These are phyloP conservation scores for Eristalinus aeneus DNA, from an alignment of 2,888 invertebrate species.

Conservation along the genomic window DNA sequence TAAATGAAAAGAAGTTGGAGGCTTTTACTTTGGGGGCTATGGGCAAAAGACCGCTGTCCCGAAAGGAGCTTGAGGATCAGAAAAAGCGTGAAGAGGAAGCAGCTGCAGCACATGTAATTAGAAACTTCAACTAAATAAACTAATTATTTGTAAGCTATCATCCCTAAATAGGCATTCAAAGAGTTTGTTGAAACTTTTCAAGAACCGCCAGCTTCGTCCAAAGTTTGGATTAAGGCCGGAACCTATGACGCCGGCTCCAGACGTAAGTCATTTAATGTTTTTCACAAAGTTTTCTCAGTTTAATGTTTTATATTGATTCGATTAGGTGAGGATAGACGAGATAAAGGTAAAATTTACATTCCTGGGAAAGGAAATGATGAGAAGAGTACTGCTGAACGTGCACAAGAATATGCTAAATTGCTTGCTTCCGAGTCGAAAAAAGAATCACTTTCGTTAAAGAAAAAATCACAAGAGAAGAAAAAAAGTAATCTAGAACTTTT, in stretches of 20 bases:
- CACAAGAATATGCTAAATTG: constrained; percentile 86
- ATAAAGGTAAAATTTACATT: constrained; percentile 95
- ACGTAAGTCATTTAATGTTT: constrained; percentile 83
- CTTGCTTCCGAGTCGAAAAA: constrained; percentile 85
- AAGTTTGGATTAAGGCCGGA: constrained; percentile 99
- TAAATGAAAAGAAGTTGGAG: constrained; percentile 88
- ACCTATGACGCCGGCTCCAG: constrained; percentile 97
- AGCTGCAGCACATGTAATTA: constrained; percentile 92
- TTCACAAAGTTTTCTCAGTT: neutral
- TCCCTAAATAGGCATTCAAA: constrained; percentile 89
- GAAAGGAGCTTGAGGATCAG: constrained; percentile 91
- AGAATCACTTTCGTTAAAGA: constrained; percentile 83
- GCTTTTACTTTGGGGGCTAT: constrained; percentile 89
- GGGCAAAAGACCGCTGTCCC: constrained; percentile 87
- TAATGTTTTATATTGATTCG: constrained; percentile 57
- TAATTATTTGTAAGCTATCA: neutral
- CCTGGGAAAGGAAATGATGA: constrained; percentile 86
- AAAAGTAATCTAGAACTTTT: constrained; percentile 98
- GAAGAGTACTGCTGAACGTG: constrained; percentile 84
- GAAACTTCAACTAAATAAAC: neutral
- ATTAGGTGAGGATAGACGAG: constrained; percentile 92
- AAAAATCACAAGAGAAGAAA: constrained; percentile 91
- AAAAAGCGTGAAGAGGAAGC: constrained; percentile 93
- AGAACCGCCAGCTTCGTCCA: constrained; percentile 90
- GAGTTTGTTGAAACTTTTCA: constrained; percentile 99